Evolutionary conservation across 1,140 invertebrate genomes (phyloP), one percentile per base, ranked within the genome.

Genomic region (Bathynomus jamesi): DNA sequence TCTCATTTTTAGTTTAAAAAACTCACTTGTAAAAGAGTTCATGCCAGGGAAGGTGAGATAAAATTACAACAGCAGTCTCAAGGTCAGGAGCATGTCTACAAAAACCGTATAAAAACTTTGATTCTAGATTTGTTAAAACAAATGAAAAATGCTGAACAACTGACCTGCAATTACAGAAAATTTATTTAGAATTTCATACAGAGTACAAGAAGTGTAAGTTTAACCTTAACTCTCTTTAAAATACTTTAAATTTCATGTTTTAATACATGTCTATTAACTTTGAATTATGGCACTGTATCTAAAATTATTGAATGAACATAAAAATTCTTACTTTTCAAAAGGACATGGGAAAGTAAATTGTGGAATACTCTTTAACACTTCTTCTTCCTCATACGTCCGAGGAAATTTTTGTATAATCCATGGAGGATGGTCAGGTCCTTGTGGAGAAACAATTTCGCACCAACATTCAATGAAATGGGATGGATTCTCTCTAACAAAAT

Each of bases 101-200:
- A 83, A 95, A 97, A 73, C 95, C 94, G 86, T 94, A 97, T 32
- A 92, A 94, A 88, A 92, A 97, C 86, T 95, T 95, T 27, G 93
- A 94, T 81, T 96, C 93, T 78, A 91, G 85, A 78, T 91, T 93
- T 25, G 95, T 97, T 75, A 97, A 83, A 31, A 96, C 94, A 86
- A 97, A 97, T 10, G 94, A 96, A 82, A 93, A 95, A 80, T 92
- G 89, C 79, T 92, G 89, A 21, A 93, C 89, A 65, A 86, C 83
- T 66, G 84, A 82, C 80, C 90, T 92, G 81, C 62, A 87, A 85
- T 53, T 73, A 78, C 69, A 75, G n/a, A n/a, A n/a, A n/a, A n/a
- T n/a, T n/a, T n/a, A n/a, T n/a, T n/a, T 74, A 40, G n/a, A 11
- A 46, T n/a, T 46, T 46, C 40, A 46, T 10, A 46, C 10, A 46